phyloP scores from a whole-genome alignment of 1,140 invertebrate genomes.

The Drusus annulatus region DNA sequence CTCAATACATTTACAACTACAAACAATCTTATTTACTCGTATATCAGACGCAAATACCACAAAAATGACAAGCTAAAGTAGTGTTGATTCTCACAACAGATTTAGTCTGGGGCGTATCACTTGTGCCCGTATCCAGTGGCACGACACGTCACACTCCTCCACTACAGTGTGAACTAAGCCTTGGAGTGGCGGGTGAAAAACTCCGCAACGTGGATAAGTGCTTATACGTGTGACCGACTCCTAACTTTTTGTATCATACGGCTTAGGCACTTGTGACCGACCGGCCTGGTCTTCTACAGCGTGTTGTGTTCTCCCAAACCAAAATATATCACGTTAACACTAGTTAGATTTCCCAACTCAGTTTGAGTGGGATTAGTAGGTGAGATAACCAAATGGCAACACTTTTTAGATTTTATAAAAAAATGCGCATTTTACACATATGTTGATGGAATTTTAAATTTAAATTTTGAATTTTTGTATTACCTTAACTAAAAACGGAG shows the following conservation, averaged over 20 bases:
- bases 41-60: too few relatives aligned
- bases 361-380: too few relatives aligned
- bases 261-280: constrained; percentile 21
- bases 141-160: constrained; percentile 41
- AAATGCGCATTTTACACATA: too few relatives aligned
- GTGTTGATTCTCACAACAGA: constrained; percentile 32
- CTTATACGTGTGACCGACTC: constrained; percentile 38
- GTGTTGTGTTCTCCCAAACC: not conserved
- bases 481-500: too few relatives aligned
- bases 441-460: too few relatives aligned
- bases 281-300: not conserved
- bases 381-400: too few relatives aligned
- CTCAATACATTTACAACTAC: too few relatives aligned
- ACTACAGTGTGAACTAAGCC: constrained; percentile 43
- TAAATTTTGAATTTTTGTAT: too few relatives aligned
- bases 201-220: constrained; percentile 43
- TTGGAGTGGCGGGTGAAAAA: constrained; percentile 47
- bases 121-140: constrained; percentile 11
- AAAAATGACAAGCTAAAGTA: not conserved
- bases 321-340: constrained; percentile 17
- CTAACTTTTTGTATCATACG: constrained; percentile 31
- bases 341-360: not conserved
- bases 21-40: too few relatives aligned
- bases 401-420: too few relatives aligned
- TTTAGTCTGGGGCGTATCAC: constrained; percentile 18